A percentile compares a stretch with the other conserved stretches of the same genome.
Conservation (phyloP, 1,140 invertebrate species). For the Tribolium castaneum region DNA sequence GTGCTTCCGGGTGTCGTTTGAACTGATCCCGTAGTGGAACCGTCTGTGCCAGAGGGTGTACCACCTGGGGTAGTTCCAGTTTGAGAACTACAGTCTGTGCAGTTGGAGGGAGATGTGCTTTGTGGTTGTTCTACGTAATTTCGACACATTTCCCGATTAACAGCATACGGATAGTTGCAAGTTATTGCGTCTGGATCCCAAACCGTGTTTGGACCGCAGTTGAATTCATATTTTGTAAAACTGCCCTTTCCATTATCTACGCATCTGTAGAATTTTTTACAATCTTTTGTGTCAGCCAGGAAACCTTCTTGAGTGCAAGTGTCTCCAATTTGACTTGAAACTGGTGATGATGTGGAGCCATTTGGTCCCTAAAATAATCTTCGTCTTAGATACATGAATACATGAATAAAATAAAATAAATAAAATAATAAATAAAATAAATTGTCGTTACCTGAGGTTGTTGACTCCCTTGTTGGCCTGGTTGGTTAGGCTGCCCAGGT, state of each 20-base stretch:
- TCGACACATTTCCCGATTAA: slow-evolving; percentile 55
- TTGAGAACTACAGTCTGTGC: background rate
- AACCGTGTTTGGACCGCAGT: slow-evolving; percentile 76
- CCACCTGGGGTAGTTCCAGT: slow-evolving; percentile 8
- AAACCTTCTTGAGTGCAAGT: slow-evolving; percentile 70
- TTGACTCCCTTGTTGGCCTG: slow-evolving; percentile 28
- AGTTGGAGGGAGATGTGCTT: background rate
- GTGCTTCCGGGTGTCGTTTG: slow-evolving; percentile 6
- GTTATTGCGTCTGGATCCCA: slow-evolving; percentile 72
- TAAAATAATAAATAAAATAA: too few relatives aligned
- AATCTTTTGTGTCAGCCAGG: slow-evolving; percentile 75
- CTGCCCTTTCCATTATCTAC: slow-evolving; percentile 66
- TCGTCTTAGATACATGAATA: background rate
- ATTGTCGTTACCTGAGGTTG: too few relatives aligned
- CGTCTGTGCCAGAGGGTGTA: slow-evolving; percentile 42
- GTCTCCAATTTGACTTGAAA: slow-evolving; percentile 44
- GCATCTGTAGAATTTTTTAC: slow-evolving; percentile 83
- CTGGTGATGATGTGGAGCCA: background rate
- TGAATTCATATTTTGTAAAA: slow-evolving; percentile 75
- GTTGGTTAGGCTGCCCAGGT: slow-evolving; percentile 26
- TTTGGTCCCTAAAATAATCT: background rate
- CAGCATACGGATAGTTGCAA: slow-evolving; percentile 66
- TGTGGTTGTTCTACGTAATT: slow-evolving; percentile 39
- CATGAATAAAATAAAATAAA: too few relatives aligned
- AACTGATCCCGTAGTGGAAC: background rate